Base-by-base conservation (phyloP, 2,888 invertebrate genomes). In the Disparrhopalites patrizii region DNA sequence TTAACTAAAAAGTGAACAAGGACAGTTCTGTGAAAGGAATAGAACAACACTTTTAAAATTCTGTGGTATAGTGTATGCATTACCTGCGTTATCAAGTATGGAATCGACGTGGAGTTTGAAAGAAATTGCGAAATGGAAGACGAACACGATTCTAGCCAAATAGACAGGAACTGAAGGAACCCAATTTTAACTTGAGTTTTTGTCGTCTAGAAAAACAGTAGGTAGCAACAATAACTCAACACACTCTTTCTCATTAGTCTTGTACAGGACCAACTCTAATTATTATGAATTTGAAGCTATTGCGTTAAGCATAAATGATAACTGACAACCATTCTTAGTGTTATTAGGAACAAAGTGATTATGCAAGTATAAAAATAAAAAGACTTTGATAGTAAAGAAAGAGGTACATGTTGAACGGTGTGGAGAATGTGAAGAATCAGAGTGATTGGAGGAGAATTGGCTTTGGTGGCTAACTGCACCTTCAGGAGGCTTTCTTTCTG, bases 401-500 rank as follows among this genome's bases (percentile, higher is more conserved):
- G 36, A 36, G 2, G 47, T 30, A 77, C 87, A 79, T 90, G 91
- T 78, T 93, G 92, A 68, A 97, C 81, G 70, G 92, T 83, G 76
- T 87, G 83, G 4, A 90, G 87, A 76, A 93, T 91, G 78, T 97
- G 95, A 76, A 93, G 90, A 70, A 99, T 82, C 67, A 99, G 81
- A 1, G 94, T 90, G 13, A 94, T 89, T 0, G 97, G 94, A 4
- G 90, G 86, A 68, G 89, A 87, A 0, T 90, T 90, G 1, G 87
- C 84, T 71, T 88, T 88, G 0, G 91, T 90, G 0, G 96, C 93
- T 65, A 99, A 81, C 69, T 97, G 84, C 3, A 99, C 98, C 65
- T 94, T 82, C 30, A 99, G 79, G 54, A 99, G 79, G 78, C 95
- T 92, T 77, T 97, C 95, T 78, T 95, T 94, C 77, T 90, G 89